Percentiles rank a stretch among this genome's conserved stretches.
Conservation (phyloP, 2,113 vertebrate genomes). For the Columba livia region DNA sequence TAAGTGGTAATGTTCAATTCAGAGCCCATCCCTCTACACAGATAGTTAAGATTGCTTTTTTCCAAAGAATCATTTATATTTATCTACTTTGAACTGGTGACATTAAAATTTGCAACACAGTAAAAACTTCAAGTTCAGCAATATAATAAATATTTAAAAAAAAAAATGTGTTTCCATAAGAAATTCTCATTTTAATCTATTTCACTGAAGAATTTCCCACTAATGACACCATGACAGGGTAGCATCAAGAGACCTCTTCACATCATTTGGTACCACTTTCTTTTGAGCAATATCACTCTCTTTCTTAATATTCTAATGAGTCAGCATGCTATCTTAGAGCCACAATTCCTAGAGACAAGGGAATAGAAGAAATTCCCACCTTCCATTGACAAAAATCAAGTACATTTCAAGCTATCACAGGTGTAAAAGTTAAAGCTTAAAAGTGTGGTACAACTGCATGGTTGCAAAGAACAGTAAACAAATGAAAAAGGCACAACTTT, state of each 20-base stretch:
- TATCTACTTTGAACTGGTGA: background rate
- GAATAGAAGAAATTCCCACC: background rate
- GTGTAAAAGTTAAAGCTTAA: background rate
- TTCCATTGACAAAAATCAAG: background rate
- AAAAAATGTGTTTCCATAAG: background rate
- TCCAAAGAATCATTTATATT: background rate
- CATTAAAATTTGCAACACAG: background rate
- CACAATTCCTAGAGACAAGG: background rate
- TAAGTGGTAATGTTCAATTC: background rate
- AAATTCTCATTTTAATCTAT: background rate
- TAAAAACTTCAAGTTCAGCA: background rate
- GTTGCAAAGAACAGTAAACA: background rate
- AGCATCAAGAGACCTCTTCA: background rate
- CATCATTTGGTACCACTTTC: background rate
- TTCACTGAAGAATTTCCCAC: background rate
- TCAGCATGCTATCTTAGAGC: background rate
- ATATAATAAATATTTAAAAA: background rate
- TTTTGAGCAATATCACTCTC: background rate
- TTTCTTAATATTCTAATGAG: background rate
- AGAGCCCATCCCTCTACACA: background rate
- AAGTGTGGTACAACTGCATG: background rate
- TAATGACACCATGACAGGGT: background rate
- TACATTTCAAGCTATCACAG: background rate
- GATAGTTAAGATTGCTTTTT: conserved; percentile 1
- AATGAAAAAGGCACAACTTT: background rate